A percentile compares a stretch with the other conserved stretches of the same genome.
Evolutionary conservation across 2,888 invertebrate genomes (phyloP).

Genomic region (Luffia ferchaultella): DNA sequence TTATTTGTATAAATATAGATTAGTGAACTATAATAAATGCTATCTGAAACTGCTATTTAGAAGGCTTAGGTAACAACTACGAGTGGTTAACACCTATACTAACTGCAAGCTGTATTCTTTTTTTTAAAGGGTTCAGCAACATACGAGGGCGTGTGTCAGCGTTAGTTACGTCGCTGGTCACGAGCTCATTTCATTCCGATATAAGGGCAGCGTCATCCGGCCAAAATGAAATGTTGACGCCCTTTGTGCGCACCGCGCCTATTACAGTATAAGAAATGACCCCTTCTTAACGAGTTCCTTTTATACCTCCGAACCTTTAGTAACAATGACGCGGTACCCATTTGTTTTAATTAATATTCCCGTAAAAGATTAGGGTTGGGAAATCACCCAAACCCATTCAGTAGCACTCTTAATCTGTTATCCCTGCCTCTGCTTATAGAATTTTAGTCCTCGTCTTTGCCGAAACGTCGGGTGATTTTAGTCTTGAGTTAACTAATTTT

Average conservation of each 20-base stretch:
- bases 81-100: no score
- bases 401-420: not conserved
- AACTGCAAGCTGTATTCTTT: no score
- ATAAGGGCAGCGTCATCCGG: conserved; percentile 28
- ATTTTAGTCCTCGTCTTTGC: not conserved
- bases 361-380: conserved; percentile 19
- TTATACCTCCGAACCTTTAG: conserved; percentile 34
- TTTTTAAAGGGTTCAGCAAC: no score
- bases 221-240: conserved; percentile 38
- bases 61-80: no score
- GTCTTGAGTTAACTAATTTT: not conserved
- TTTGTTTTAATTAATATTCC: conserved; percentile 31
- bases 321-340: conserved; percentile 36
- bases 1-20: no score
- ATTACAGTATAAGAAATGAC: conserved; percentile 30
- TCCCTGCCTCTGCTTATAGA: not conserved
- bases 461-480: not conserved
- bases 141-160: no score
- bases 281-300: conserved; percentile 43
- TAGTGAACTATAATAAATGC: no score
- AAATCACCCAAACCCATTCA: conserved; percentile 8
- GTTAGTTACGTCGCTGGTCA: not conserved
- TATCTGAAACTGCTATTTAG: no score
- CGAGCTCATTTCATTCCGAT: not conserved
- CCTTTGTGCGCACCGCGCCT: conserved; percentile 31